Evolutionary conservation across 2,797 vertebrate species (phyloP), one percentile per base, ranked within the genome.

Genomic region (Cuniculus paca): DNA sequence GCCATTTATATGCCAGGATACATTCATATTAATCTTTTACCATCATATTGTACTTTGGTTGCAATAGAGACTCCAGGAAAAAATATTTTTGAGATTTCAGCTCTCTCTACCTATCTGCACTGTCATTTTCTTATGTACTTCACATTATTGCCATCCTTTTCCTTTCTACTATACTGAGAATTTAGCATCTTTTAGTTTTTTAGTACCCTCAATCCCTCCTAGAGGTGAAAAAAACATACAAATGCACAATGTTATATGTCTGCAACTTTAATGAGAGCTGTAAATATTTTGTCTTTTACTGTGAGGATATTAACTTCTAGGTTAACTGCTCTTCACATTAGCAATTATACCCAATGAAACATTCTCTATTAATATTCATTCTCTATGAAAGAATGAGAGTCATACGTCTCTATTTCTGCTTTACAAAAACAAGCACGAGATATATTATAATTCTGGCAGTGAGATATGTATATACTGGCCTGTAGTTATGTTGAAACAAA

Each of bases 401-500:
- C 11, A 45, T 31, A 20, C 1, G 39, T 81, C 9, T 13, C 54
- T 92, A 61, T 65, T 89, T 95, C 68, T 93, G 12, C 13, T 74
- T 78, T 91, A 84, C 0, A 89, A 96, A 92, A 89, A 36, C 48
- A 88, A 94, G 58, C 42, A 50, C 17, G 65, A 79, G 34, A 6
- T 14, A 54, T 56, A 74, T 83, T 85, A 39, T 86, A 31, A 83
- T 80, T 95, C 91, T 79, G 24, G 19, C 68, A 42, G 19, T 31
- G 22, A 45, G 4, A 34, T 42, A 80, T 45, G 0, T 56, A 54
- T 68, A 78, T 70, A 68, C 20, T 6, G 60, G 85, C 6, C 24
- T 81, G 26, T n/a, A 61, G 39, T 80, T 10, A 83, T 36, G 5
- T 54, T 89, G 78, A 79, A 94, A 91, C 14, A 95, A 94, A 84